Conservation (phyloP, 2,113 vertebrate genomes). For the Thalassarche chlororhynchos region DNA sequence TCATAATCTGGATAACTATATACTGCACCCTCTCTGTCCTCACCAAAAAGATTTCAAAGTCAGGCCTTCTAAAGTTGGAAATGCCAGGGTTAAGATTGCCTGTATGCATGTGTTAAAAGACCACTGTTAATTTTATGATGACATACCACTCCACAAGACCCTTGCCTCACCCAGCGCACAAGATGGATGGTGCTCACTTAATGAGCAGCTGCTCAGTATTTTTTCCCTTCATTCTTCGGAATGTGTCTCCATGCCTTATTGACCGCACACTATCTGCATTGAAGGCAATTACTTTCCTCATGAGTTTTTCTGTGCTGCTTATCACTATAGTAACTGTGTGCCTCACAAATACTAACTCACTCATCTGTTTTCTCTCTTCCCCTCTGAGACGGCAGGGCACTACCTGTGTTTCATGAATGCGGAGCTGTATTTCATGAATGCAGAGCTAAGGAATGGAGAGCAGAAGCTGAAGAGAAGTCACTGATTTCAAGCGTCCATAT, state of each 20-base stretch:
- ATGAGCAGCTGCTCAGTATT: constrained; percentile 22
- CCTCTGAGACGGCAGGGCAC: not conserved
- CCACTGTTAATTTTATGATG: not conserved
- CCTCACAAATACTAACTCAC: constrained; percentile 12
- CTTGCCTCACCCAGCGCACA: not conserved
- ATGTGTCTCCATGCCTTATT: not conserved
- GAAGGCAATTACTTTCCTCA: constrained; percentile 37
- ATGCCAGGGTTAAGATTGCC: not conserved
- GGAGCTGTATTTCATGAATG: not conserved
- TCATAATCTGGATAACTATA: not conserved
- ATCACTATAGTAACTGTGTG: constrained; percentile 58
- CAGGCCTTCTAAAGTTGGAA: not conserved
- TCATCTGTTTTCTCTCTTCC: not conserved
- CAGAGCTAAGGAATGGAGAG: not conserved
- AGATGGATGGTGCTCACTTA: constrained; percentile 35
- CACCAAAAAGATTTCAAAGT: not conserved
- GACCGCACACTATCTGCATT: not conserved
- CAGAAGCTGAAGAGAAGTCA: not conserved
- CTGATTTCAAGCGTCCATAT: not conserved
- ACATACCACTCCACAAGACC: not conserved
- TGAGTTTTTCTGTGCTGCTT: constrained; percentile 6
- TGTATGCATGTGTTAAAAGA: not conserved
- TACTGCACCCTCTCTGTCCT: not conserved
- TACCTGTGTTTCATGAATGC: not conserved
- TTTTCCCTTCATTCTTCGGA: not conserved